Conservation (phyloP, 2,797 vertebrate species). For the Crenichthys baileyi region DNA sequence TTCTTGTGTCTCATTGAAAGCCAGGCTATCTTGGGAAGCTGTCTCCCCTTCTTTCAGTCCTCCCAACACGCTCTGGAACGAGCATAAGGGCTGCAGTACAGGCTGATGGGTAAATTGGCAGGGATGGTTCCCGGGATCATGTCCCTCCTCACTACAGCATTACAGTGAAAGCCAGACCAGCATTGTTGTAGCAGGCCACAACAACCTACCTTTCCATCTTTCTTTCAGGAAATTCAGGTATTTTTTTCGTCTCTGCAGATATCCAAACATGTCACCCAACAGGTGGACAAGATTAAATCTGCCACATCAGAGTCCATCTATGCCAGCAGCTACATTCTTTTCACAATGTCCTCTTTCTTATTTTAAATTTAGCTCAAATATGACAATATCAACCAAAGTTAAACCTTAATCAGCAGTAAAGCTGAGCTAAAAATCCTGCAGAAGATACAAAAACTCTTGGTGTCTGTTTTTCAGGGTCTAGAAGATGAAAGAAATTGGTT, state of each 20-base stretch:
- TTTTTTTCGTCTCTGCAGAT: neutral
- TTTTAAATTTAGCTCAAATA: neutral
- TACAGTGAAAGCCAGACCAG: neutral
- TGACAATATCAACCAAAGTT: neutral
- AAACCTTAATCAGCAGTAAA: neutral
- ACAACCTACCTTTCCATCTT: constrained; percentile 10
- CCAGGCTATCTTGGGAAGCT: neutral
- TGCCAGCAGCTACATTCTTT: neutral
- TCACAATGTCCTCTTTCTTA: neutral
- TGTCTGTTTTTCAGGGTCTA: neutral
- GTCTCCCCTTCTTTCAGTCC: constrained; percentile 10
- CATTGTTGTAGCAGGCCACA: constrained; percentile 5
- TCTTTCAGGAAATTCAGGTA: constrained; percentile 7
- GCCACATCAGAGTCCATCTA: neutral
- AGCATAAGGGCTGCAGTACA: neutral
- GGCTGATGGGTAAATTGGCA: constrained; percentile 28
- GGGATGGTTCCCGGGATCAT: constrained; percentile 10
- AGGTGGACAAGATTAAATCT: constrained; percentile 8
- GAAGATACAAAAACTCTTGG: neutral
- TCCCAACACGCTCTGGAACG: constrained; percentile 12
- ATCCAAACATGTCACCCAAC: neutral
- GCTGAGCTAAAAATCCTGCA: neutral
- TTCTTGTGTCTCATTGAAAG: neutral
- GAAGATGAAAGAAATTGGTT: neutral
- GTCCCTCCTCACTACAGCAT: constrained; percentile 5